Conservation (phyloP, 2,113 vertebrate genomes). For the Myocastor coypus region DNA sequence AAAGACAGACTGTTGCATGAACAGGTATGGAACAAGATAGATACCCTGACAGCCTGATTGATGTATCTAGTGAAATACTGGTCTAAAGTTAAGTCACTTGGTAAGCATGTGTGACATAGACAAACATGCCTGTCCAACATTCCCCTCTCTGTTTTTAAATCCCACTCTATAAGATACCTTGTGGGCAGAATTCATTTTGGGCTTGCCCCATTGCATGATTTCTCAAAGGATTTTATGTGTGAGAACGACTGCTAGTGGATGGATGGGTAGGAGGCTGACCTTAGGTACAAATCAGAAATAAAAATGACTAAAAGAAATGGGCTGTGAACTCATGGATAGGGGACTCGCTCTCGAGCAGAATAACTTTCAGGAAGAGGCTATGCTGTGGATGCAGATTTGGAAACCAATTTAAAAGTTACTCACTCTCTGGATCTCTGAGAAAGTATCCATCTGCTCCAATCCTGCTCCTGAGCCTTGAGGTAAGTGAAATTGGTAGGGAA, state of each 20-base stretch:
- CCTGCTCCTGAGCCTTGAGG: not conserved
- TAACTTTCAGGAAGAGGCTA: not conserved
- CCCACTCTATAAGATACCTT: not conserved
- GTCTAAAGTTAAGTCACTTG: not conserved
- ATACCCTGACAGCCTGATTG: not conserved
- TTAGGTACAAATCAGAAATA: not conserved
- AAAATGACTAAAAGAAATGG: not conserved
- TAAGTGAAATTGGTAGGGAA: not conserved
- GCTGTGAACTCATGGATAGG: not conserved
- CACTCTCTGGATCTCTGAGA: not conserved
- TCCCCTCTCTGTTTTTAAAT: not conserved
- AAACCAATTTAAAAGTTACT: not conserved
- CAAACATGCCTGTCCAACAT: not conserved
- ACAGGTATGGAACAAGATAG: not conserved
- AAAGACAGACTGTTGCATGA: not conserved
- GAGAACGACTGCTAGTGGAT: not conserved
- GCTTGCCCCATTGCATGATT: not conserved
- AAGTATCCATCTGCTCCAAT: not conserved
- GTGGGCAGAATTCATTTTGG: not conserved
- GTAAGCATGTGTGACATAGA: not conserved
- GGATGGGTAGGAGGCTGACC: not conserved
- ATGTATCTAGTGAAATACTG: not conserved
- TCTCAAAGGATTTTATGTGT: not conserved
- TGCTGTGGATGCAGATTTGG: not conserved
- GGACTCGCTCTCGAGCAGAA: not conserved